A percentile compares a stretch with the other conserved stretches of the same genome.
Evolutionary conservation across 2,797 vertebrate genomes (phyloP).

Genomic region (Spizella passerina): DNA sequence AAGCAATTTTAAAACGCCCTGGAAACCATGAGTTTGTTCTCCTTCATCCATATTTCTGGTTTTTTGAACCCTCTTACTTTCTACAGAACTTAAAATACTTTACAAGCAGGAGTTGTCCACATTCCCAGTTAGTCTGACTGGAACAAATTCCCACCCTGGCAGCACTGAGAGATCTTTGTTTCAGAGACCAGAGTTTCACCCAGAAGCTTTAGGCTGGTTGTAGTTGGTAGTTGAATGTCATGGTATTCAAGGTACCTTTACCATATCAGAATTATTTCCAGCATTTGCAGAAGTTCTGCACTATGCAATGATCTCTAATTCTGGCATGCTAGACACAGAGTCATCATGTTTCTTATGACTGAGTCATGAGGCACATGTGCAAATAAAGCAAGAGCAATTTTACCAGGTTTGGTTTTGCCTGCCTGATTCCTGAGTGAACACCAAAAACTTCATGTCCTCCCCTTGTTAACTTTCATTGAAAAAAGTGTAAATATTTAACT

Average conservation of each 20-base stretch:
- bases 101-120: background rate
- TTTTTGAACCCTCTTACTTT: background rate
- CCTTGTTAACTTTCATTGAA: background rate
- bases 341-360: background rate
- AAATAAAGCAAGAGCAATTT: background rate
- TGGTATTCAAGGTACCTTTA: background rate
- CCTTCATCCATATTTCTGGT: background rate
- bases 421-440: background rate
- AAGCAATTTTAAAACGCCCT: background rate
- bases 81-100: background rate
- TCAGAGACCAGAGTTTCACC: background rate
- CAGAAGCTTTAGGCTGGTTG: background rate
- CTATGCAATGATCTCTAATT: background rate
- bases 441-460: background rate
- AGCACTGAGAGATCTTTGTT: background rate
- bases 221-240: background rate
- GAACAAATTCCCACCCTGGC: background rate
- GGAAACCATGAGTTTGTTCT: background rate
- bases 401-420: background rate
- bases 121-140: background rate
- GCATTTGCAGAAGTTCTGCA: background rate
- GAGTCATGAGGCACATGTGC: background rate
- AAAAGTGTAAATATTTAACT: background rate
- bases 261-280: background rate
- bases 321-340: background rate